Evolutionary conservation across 2,888 invertebrate species (phyloP), one percentile per base, ranked within the genome.

Genomic region (Parasteatoda lunata): DNA sequence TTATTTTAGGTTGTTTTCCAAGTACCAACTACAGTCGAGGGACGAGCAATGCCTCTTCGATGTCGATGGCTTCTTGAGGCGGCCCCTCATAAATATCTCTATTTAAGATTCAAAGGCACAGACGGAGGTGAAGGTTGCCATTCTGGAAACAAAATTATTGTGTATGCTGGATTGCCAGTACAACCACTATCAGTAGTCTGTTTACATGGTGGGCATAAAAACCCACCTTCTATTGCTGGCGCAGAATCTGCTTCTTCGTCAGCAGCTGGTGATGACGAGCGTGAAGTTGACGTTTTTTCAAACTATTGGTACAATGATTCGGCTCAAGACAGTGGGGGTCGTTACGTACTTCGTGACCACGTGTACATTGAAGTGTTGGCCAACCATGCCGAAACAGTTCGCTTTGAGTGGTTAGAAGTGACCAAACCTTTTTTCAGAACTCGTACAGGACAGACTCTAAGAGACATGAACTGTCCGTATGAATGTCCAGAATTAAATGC

Each of bases 401-500:
- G 80, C 11, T 86, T 89, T 47, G 81, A 88, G 48, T 88, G 89
- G 84, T 85, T 89, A n/a, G 89, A 89, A 73, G 90, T 90, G 49
- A 86, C 85, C 6, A 89, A 89, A 65, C 89, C 88, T 0, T 88
- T 85, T 72, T 81, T 85, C 15, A 84, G 90, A 51, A 89, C 90
- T 45, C 89, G 89, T 13, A 85, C 89, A 51, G 89, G 89, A 71
- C 79, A 90, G 85, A 75, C 88, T 88, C 68, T 88, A 81, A 64
- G 90, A 84, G 89, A 85, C 83, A 79, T 77, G 48, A 96, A 96
- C 90, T 96, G 96, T 91, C 93, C 94, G 89, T 94, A 95, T 92
- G 94, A 95, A 71, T 96, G 96, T 90, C 96, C 96, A 0, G 96
- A 96, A 91, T 92, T 96, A 77, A 95, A 96, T 89, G 96, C 96